phyloP scores from a whole-genome alignment of 1,140 invertebrate genomes.

The Thaumetopoea pityocampa region DNA sequence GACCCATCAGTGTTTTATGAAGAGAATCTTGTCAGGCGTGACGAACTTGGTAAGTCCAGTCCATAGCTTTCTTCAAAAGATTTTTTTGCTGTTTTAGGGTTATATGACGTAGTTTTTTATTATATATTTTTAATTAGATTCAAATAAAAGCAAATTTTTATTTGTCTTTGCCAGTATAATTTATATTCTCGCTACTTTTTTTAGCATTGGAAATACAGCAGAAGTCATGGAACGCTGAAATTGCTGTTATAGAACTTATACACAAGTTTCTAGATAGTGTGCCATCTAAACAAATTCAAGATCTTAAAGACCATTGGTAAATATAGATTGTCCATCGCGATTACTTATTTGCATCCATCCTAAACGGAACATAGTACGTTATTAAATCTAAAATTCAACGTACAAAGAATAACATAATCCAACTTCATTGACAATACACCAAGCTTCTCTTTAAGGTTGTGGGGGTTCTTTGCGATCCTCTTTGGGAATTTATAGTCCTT shows the following conservation, averaged over 20 bases:
- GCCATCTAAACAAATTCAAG: conserved; percentile 73
- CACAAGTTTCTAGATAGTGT: conserved; percentile 81
- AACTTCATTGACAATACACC: not conserved
- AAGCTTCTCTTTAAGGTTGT: not conserved
- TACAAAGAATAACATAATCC: not conserved
- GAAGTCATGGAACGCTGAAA: conserved; percentile 76
- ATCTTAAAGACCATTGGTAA: conserved; percentile 79
- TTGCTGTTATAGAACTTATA: conserved; percentile 82
- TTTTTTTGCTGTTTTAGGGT: no score
- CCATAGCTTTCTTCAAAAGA: no score
- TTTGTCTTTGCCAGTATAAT: no score
- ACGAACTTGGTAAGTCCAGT: conserved; percentile 74
- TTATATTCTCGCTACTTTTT: no score
- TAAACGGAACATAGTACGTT: no score
- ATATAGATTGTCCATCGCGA: conserved; percentile 1
- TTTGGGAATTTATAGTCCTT: no score
- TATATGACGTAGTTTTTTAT: no score
- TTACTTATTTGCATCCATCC: no score
- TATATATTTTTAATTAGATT: no score
- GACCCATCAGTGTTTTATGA: conserved; percentile 80
- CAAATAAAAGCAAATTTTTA: no score
- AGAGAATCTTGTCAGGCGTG: conserved; percentile 77
- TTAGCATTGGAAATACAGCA: conserved; percentile 58
- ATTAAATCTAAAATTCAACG: not conserved
- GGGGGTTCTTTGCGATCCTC: no score